Percentiles rank a stretch among this genome's conserved stretches.
Evolutionary conservation across 92 coral and sea anemone genomes (phyloP).

Genomic region (Bergia sp.): DNA sequence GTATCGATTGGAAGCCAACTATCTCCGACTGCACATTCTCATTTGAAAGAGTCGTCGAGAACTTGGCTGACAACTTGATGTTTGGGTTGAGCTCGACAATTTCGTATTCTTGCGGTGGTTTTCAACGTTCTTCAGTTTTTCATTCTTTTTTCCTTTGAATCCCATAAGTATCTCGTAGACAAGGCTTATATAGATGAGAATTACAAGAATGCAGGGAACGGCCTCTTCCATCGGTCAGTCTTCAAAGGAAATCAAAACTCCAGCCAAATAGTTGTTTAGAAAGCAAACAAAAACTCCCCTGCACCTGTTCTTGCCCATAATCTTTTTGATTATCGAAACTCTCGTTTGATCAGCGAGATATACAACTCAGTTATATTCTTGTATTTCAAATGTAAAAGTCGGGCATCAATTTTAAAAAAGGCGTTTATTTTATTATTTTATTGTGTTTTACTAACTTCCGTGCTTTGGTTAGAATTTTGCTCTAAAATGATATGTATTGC

Average conservation of each 20-base stretch:
- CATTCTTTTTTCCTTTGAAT: background rate
- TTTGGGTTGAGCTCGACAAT: background rate
- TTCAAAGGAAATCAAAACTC: background rate
- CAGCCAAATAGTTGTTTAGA: background rate
- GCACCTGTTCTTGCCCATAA: background rate
- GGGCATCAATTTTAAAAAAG: background rate
- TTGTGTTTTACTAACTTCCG: background rate
- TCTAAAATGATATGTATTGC: background rate
- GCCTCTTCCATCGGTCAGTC: constrained; percentile 14
- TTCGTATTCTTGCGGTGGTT: background rate
- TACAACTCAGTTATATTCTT: background rate
- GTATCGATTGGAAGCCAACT: too few relatives aligned
- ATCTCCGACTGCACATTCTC: constrained; percentile 34
- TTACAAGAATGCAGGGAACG: constrained; percentile 8
- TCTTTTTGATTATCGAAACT: background rate
- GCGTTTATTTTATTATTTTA: too few relatives aligned
- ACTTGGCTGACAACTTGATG: constrained; percentile 14
- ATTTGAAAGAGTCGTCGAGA: constrained; percentile 42
- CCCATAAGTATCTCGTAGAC: constrained; percentile 33
- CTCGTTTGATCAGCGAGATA: background rate
- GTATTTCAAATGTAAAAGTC: background rate
- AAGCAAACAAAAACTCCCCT: background rate
- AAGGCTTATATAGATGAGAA: constrained; percentile 7
- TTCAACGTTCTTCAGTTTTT: background rate
- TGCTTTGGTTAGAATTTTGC: background rate